A percentile compares a stretch with the other conserved stretches of the same genome.
Evolutionary conservation across 2,888 invertebrate species (phyloP).

Genomic region (Eurytoma californica): DNA sequence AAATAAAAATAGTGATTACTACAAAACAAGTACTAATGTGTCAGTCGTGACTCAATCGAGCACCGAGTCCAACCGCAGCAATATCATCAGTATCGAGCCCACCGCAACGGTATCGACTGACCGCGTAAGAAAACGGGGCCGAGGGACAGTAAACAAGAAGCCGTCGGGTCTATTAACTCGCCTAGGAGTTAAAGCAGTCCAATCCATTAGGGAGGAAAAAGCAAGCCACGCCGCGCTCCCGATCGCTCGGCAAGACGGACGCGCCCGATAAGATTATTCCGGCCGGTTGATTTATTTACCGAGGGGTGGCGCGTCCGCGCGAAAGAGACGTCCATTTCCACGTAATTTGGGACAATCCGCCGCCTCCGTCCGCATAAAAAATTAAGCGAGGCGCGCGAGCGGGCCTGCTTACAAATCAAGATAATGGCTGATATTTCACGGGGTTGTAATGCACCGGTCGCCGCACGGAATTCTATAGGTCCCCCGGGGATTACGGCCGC

Average conservation of each 20-base stretch:
- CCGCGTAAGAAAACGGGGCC: no score
- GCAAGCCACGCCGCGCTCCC: slow-evolving; percentile 52
- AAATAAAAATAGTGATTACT: no score
- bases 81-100: no score
- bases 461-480: slow-evolving; percentile 64
- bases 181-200: slow-evolving; percentile 23
- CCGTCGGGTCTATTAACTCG: slow-evolving; percentile 23
- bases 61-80: no score
- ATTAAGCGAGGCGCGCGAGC: slow-evolving; percentile 38
- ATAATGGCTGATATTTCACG: slow-evolving; percentile 72
- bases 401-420: slow-evolving; percentile 69
- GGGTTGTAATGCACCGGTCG: slow-evolving; percentile 29
- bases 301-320: slow-evolving; percentile 33
- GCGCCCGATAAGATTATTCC: not conserved
- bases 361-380: slow-evolving; percentile 33
- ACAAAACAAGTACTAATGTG: no score
- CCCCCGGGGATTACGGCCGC: slow-evolving; percentile 63
- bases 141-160: not conserved
- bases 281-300: not conserved
- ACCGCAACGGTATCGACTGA: no score
- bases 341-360: slow-evolving; percentile 51
- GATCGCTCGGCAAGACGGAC: slow-evolving; percentile 1
- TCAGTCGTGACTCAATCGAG: no score
- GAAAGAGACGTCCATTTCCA: slow-evolving; percentile 40
- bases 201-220: slow-evolving; percentile 62